These are phyloP conservation scores for Elysia chlorotica DNA, from an alignment of 1,140 invertebrate genomes.

Conservation along the genomic window DNA sequence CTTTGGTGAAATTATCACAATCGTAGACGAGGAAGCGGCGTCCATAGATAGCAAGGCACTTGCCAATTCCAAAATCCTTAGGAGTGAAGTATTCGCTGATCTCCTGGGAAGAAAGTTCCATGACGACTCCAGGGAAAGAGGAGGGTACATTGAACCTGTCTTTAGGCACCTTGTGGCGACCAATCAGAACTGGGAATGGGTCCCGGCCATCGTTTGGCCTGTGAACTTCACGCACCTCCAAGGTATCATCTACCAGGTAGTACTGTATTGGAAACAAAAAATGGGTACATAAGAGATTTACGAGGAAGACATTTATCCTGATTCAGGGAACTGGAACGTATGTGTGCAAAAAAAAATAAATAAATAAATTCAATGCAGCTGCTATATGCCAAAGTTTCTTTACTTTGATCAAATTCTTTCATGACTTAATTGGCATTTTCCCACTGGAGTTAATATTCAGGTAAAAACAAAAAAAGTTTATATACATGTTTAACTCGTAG, in stretches of 20 bases:
- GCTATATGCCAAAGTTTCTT: too few relatives aligned
- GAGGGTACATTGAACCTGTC: conserved; percentile 75
- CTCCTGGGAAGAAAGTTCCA: conserved; percentile 74
- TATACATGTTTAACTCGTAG: too few relatives aligned
- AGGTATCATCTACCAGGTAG: conserved; percentile 79
- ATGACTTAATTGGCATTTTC: too few relatives aligned
- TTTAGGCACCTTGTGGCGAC: conserved; percentile 78
- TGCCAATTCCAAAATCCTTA: conserved; percentile 79
- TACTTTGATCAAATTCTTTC: too few relatives aligned
- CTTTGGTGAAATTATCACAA: conserved; percentile 80
- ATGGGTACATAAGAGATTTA: neutral
- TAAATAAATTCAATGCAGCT: too few relatives aligned
- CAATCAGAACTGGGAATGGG: conserved; percentile 74
- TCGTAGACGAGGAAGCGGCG: conserved; percentile 78
- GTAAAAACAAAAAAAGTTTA: too few relatives aligned
- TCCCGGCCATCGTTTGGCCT: conserved; percentile 74
- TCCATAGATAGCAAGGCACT: conserved; percentile 79
- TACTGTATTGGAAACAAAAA: too few relatives aligned
- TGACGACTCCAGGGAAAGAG: conserved; percentile 53
- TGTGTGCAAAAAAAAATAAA: too few relatives aligned
- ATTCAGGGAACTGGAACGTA: too few relatives aligned
- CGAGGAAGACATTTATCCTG: neutral
- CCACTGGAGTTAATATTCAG: too few relatives aligned
- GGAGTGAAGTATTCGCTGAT: conserved; percentile 76
- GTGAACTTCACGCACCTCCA: conserved; percentile 76